Percentiles rank a stretch among this genome's conserved stretches.
Conservation (phyloP, 2,888 invertebrate genomes). For the Tetranychus piercei region DNA sequence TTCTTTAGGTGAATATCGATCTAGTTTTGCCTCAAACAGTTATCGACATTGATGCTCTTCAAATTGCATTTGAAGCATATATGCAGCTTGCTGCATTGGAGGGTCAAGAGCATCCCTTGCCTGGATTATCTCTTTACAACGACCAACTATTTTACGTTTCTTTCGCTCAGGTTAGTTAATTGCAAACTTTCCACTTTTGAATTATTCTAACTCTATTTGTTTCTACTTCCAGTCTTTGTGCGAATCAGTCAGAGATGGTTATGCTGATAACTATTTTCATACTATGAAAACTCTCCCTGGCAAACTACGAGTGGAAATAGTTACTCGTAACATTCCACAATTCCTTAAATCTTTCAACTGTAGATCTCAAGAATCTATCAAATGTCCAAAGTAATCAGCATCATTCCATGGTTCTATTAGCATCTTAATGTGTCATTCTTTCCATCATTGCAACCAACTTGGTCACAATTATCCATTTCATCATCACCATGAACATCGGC, state of each 20-base stretch:
- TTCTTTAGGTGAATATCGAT: not conserved
- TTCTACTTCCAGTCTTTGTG: constrained; percentile 23
- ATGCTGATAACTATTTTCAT: constrained; percentile 19
- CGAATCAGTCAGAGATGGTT: constrained; percentile 22
- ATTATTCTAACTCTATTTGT: not conserved
- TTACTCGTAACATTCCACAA: constrained; percentile 21
- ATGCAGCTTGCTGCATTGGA: constrained; percentile 19
- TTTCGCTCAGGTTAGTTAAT: constrained; percentile 38
- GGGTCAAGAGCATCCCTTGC: constrained; percentile 18
- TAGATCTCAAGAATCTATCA: constrained; percentile 21
- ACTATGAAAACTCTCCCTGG: constrained; percentile 19
- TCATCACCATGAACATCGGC: no score
- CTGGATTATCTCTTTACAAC: constrained; percentile 32
- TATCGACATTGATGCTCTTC: constrained; percentile 24
- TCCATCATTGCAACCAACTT: no score
- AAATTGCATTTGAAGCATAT: constrained; percentile 24
- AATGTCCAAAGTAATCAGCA: not conserved
- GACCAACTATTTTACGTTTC: constrained; percentile 40
- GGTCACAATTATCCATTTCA: no score
- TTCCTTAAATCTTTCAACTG: constrained; percentile 63
- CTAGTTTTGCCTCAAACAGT: constrained; percentile 7
- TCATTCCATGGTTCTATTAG: no score
- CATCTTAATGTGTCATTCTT: no score
- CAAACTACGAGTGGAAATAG: constrained; percentile 22
- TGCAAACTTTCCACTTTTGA: not conserved